Evolutionary conservation across 2,888 invertebrate genomes (phyloP), one percentile per base, ranked within the genome.

Genomic region (Taenaris catops): DNA sequence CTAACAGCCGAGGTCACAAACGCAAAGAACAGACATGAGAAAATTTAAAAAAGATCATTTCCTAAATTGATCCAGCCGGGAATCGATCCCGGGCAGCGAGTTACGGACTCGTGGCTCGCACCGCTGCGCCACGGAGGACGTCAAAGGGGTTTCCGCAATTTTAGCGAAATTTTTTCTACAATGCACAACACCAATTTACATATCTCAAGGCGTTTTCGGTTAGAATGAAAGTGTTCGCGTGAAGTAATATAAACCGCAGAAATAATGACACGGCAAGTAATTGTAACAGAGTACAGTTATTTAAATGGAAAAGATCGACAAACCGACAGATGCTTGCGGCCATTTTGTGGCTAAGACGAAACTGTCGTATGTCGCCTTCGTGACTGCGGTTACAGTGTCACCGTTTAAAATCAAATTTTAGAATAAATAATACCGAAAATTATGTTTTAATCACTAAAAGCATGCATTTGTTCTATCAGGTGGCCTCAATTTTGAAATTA

Each of bases 321-420:
- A 80, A 66, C 64, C 72, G 81, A 80, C 84, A 86, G 79, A 80
- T 84, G 84, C 84, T 80, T 60, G 71, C 72, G 74, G 83, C 83
- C 72, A 79, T 79, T 67, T 72, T 81, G 76, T 61, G 76, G 75
- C 61, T 45, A 58, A 26, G 25, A 34, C 55, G 57, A 62, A 66
- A 67, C 63, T 64, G 61, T 70, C 66, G 69, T 58, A 63, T 63
- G 69, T 54, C 65, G 55, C 55, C 41, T 71, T 74, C 75, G 75
- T 74, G 71, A 72, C 76, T 83, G 84, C 61, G 84, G 81, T 83
- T 65, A 61, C 69, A 74, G 66, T 76, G 76, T 72, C 75, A 54
- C 67, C 68, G 60, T 73, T 83, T 79, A 74, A 74, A 80, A 80
- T 75, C 75, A 74, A 79, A 78, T 78, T 83, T 73, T 51, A 62